Evolutionary conservation across 2,888 invertebrate species (phyloP).

Genomic region (Agelastica alni): DNA sequence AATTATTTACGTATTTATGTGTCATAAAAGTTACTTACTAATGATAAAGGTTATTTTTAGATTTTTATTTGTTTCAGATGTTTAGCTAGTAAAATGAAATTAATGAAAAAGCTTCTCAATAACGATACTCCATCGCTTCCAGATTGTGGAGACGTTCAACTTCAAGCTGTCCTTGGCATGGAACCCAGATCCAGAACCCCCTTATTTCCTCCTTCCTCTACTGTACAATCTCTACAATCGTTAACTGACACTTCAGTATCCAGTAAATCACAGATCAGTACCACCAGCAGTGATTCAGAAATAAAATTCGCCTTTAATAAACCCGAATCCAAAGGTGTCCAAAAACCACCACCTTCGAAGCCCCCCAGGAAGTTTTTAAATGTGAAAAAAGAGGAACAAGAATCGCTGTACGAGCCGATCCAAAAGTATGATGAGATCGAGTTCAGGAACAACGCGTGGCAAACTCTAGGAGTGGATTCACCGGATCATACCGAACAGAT

Average conservation of each 20-base stretch:
- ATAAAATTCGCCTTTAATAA: not conserved
- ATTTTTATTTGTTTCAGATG: slow-evolving; percentile 61
- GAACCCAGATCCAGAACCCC: slow-evolving; percentile 83
- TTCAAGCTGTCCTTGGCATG: slow-evolving; percentile 74
- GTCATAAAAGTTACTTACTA: no score
- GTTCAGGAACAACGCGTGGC: slow-evolving; percentile 79
- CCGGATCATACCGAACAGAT: slow-evolving; percentile 71
- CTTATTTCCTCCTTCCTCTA: slow-evolving; percentile 64
- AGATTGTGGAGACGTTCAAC: slow-evolving; percentile 76
- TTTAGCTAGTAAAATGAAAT: slow-evolving; percentile 82
- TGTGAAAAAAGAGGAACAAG: slow-evolving; percentile 18
- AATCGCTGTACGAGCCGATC: slow-evolving; percentile 55
- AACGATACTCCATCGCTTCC: slow-evolving; percentile 64
- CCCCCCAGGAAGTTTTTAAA: slow-evolving; percentile 54
- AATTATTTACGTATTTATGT: no score
- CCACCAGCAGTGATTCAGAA: not conserved
- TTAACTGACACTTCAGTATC: slow-evolving; percentile 35
- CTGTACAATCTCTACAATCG: slow-evolving; percentile 47
- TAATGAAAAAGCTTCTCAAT: slow-evolving; percentile 82
- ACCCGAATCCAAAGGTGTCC: slow-evolving; percentile 11
- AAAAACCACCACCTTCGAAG: slow-evolving; percentile 36
- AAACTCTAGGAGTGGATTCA: slow-evolving; percentile 75
- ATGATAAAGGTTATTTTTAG: no score
- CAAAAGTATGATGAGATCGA: slow-evolving; percentile 78
- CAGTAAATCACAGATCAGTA: slow-evolving; percentile 12